These are phyloP conservation scores for Neotoxoptera formosana DNA, from an alignment of 1,140 invertebrate genomes.

Conservation along the genomic window DNA sequence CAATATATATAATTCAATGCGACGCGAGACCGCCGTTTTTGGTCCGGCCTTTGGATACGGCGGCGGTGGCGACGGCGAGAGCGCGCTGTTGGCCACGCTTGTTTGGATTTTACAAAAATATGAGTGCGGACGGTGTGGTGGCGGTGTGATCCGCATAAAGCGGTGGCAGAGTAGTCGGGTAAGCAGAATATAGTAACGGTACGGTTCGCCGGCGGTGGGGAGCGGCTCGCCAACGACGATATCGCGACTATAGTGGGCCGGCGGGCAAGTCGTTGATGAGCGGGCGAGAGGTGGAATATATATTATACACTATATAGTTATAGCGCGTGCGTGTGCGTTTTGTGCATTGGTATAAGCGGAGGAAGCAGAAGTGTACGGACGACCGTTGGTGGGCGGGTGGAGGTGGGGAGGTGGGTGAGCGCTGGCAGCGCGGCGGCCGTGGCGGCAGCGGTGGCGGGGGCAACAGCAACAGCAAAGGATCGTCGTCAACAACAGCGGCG, in stretches of 20 bases:
- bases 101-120: background rate
- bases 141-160: background rate
- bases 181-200: slow-evolving; percentile 10
- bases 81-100: slow-evolving; percentile 5
- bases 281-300: background rate
- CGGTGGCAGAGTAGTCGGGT: background rate
- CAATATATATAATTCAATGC: background rate
- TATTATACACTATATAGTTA: background rate
- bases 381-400: background rate
- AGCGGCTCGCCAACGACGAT: background rate
- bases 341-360: background rate
- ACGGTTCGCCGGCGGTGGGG: background rate
- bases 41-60: background rate
- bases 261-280: background rate
- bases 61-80: slow-evolving; percentile 1
- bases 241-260: background rate
- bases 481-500: slow-evolving; percentile 20
- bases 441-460: background rate
- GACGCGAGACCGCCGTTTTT: slow-evolving; percentile 9
- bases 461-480: slow-evolving; percentile 37
- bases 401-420: background rate
- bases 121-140: background rate
- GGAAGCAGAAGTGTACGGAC: too few relatives aligned
- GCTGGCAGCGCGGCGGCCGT: background rate
- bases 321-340: background rate